A percentile compares a stretch with the other conserved stretches of the same genome.
These are phyloP conservation scores for Neoascia interrupta DNA, from an alignment of 2,888 invertebrate species.

Conservation along the genomic window DNA sequence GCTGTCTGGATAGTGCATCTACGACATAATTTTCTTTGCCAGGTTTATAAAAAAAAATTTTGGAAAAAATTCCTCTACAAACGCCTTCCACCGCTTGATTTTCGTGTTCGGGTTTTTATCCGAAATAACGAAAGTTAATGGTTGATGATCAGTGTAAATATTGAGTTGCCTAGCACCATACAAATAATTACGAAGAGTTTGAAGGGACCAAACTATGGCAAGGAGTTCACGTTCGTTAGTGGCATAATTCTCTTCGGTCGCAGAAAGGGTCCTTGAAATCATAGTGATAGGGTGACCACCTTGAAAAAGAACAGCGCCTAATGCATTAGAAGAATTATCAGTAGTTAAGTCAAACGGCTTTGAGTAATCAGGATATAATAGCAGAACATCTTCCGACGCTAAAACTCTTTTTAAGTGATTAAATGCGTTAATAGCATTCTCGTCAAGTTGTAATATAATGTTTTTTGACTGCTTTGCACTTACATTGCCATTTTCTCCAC, in stretches of 20 bases:
- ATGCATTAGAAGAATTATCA: slow-evolving; percentile 1
- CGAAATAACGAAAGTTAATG: no score
- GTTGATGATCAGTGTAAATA: slow-evolving; percentile 64
- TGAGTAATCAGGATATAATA: slow-evolving; percentile 8
- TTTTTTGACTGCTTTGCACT: slow-evolving; percentile 36
- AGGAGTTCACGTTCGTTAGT: no score
- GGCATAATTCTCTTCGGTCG: no score
- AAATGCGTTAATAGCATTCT: slow-evolving; percentile 16
- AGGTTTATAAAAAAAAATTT: slow-evolving; percentile 46
- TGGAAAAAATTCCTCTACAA: slow-evolving; percentile 53
- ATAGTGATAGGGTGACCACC: slow-evolving; percentile 33
- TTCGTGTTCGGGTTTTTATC: no score
- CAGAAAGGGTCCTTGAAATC: slow-evolving; percentile 27
- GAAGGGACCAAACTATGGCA: slow-evolving; percentile 73
- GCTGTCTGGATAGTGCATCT: slow-evolving; percentile 52
- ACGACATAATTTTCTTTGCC: slow-evolving; percentile 52
- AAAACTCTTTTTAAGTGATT: slow-evolving; percentile 9
- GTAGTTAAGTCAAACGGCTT: slow-evolving; percentile 17
- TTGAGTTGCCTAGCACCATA: slow-evolving; percentile 70
- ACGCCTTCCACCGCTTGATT: slow-evolving; percentile 49
- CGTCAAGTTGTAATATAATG: slow-evolving; percentile 17
- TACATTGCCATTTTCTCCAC: slow-evolving; percentile 35
- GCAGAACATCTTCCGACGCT: slow-evolving; percentile 12
- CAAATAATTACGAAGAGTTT: slow-evolving; percentile 74
- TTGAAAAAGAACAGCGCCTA: slow-evolving; percentile 15